phyloP scores from a whole-genome alignment of 2,888 invertebrate species.

The Temnothorax ravouxi region DNA sequence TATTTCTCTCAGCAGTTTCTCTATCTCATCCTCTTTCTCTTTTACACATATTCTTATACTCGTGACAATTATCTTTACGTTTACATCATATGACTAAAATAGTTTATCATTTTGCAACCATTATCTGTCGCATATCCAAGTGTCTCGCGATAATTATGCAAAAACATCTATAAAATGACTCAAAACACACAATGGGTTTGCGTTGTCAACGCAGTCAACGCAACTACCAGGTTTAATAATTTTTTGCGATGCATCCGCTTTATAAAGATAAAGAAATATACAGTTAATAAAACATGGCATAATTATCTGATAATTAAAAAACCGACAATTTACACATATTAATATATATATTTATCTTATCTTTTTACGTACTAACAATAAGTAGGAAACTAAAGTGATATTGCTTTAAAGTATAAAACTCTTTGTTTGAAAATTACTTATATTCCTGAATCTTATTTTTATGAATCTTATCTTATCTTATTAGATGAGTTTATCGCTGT shows the following conservation, averaged over 20 bases:
- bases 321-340: background rate
- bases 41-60: background rate
- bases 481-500: background rate
- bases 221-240: background rate
- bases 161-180: background rate
- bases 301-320: slow-evolving; percentile 5
- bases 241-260: background rate
- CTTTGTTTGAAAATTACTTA: background rate
- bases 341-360: background rate
- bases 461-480: background rate
- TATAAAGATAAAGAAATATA: background rate
- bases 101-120: background rate
- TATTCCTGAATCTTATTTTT: background rate
- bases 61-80: background rate
- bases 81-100: background rate
- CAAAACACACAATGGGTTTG: background rate
- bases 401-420: background rate
- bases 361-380: background rate
- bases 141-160: background rate
- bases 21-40: background rate
- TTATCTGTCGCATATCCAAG: background rate
- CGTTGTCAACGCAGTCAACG: too few relatives aligned
- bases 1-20: background rate
- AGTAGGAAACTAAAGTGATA: background rate
- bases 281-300: background rate